These are phyloP conservation scores for Latrodectus hesperus DNA, from an alignment of 2,888 invertebrate genomes.

Conservation along the genomic window DNA sequence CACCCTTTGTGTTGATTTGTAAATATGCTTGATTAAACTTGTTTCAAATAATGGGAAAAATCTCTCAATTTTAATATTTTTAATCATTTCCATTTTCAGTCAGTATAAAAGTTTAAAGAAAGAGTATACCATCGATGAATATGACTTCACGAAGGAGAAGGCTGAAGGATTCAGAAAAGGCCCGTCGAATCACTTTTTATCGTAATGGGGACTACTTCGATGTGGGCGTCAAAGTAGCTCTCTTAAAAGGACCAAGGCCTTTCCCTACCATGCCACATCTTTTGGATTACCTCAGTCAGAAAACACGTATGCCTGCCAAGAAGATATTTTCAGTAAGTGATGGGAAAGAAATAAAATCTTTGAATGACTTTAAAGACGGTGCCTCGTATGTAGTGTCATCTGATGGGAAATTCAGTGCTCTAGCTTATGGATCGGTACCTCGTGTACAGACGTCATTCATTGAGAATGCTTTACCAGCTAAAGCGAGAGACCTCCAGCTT, in stretches of 20 bases:
- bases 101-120: too few relatives aligned
- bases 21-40: too few relatives aligned
- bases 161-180: conserved; percentile 53
- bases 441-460: conserved; percentile 59
- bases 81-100: too few relatives aligned
- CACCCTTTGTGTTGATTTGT: too few relatives aligned
- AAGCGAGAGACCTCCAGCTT: conserved; percentile 70
- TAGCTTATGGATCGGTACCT: conserved; percentile 70
- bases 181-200: conserved; percentile 88
- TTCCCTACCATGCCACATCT: conserved; percentile 89
- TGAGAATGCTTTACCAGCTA: conserved; percentile 22
- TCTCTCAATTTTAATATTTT: too few relatives aligned
- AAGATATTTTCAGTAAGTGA: conserved; percentile 88
- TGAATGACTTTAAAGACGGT: conserved; percentile 92
- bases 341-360: conserved; percentile 87
- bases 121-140: background rate
- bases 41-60: too few relatives aligned
- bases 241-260: conserved; percentile 89
- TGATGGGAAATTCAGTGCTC: conserved; percentile 86
- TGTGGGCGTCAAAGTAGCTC: conserved; percentile 88
- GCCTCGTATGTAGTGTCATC: conserved; percentile 95
- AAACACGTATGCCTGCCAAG: conserved; percentile 48
- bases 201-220: conserved; percentile 95
- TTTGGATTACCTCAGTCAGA: conserved; percentile 80
- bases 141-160: conserved; percentile 25